A percentile compares a stretch with the other conserved stretches of the same genome.
Conservation (phyloP, 2,888 invertebrate genomes). For the Ichneumon xanthorius region DNA sequence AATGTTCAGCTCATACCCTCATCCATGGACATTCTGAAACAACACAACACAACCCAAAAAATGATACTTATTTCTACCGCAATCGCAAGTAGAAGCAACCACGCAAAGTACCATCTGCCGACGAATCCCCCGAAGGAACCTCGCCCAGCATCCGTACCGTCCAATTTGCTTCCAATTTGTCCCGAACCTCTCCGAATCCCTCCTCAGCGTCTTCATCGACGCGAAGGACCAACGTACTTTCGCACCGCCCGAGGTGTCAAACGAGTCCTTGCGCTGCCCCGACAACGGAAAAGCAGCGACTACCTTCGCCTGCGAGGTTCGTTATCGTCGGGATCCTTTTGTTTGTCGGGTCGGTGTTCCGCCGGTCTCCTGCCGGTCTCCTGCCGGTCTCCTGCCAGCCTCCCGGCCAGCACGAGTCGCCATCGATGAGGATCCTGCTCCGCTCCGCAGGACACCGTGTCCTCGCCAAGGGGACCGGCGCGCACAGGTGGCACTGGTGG, state of each 20-base stretch:
- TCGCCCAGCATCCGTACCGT: background rate
- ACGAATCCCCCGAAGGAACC: background rate
- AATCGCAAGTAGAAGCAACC: too few species aligned
- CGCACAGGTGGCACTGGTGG: slow-evolving; percentile 66
- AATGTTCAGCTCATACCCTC: too few species aligned
- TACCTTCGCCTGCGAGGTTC: slow-evolving; percentile 78
- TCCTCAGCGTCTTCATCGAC: background rate
- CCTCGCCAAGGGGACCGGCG: slow-evolving; percentile 32
- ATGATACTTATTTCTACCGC: too few species aligned
- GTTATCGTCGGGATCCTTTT: slow-evolving; percentile 80
- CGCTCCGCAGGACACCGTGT: slow-evolving; percentile 6
- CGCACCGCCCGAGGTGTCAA: slow-evolving; percentile 56
- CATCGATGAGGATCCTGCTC: background rate
- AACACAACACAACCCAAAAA: too few species aligned
- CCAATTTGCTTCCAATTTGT: slow-evolving; percentile 2
- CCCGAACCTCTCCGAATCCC: slow-evolving; percentile 26
- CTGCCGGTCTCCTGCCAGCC: too few species aligned
- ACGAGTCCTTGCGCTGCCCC: slow-evolving; percentile 41
- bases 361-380: slow-evolving; percentile 36
- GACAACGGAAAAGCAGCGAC: background rate
- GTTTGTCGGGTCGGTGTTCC: slow-evolving; percentile 74
- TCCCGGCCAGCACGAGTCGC: too few species aligned
- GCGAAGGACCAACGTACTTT: slow-evolving; percentile 56
- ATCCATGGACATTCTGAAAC: too few species aligned
- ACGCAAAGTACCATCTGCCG: too few species aligned